A percentile compares a stretch with the other conserved stretches of the same genome.
Conservation (phyloP, 1,140 invertebrate species). For the Tribolium madens region DNA sequence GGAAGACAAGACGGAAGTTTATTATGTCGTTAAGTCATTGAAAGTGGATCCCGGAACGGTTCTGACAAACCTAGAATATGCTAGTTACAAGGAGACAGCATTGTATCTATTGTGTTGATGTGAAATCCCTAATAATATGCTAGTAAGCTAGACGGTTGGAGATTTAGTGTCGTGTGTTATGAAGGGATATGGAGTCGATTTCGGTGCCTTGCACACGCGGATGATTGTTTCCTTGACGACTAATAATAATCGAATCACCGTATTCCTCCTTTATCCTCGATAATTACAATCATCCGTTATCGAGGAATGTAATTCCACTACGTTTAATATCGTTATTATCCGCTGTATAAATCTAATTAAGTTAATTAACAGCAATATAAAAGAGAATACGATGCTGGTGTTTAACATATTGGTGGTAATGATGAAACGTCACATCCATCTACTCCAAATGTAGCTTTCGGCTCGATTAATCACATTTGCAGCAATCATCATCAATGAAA, state of each 20-base stretch:
- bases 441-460: constrained; percentile 14
- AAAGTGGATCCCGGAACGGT: constrained; percentile 20
- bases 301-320: constrained; percentile 10
- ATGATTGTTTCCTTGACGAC: constrained; percentile 37
- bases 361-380: background rate
- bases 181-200: background rate
- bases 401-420: constrained; percentile 5
- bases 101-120: constrained; percentile 34
- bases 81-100: constrained; percentile 6
- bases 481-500: constrained; percentile 14
- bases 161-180: constrained; percentile 29
- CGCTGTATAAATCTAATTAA: constrained; percentile 21
- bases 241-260: constrained; percentile 30
- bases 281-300: constrained; percentile 33
- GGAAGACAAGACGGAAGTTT: constrained; percentile 23
- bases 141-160: constrained; percentile 25
- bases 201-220: constrained; percentile 14
- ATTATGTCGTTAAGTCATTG: constrained; percentile 39
- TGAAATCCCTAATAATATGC: constrained; percentile 41
- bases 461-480: constrained; percentile 10
- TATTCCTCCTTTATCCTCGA: constrained; percentile 26
- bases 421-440: constrained; percentile 9
- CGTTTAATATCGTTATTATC: constrained; percentile 17
- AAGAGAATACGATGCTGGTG: constrained; percentile 6
- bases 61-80: constrained; percentile 9